phyloP scores from a whole-genome alignment of 2,797 vertebrate genomes.

The Margarornis squamiger region DNA sequence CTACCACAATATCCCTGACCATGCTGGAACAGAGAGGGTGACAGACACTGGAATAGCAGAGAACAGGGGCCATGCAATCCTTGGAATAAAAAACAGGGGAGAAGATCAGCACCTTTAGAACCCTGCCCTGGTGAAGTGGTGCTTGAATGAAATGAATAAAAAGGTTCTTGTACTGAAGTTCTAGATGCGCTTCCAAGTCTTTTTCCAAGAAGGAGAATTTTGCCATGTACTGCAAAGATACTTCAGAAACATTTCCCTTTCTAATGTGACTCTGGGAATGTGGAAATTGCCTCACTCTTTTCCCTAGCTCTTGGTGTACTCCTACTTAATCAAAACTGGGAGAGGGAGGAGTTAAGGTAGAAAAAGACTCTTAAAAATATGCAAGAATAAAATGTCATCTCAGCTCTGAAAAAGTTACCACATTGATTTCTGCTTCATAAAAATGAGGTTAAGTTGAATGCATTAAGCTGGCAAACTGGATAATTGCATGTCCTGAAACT shows the following conservation, averaged over 20 bases:
- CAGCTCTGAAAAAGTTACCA: slow-evolving; percentile 27
- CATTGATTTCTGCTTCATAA: slow-evolving; percentile 52
- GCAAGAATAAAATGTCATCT: slow-evolving; percentile 31
- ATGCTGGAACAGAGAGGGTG: background rate
- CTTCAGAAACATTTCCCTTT: slow-evolving; percentile 5
- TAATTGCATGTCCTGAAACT: slow-evolving; percentile 65
- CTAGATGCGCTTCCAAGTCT: background rate
- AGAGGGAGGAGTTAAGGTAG: background rate
- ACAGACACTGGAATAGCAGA: background rate
- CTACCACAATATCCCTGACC: background rate
- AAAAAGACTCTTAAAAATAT: slow-evolving; percentile 22
- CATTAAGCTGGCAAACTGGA: slow-evolving; percentile 67
- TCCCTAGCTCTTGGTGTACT: background rate
- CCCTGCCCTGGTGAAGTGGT: background rate
- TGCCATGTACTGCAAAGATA: background rate
- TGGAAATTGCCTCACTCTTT: background rate
- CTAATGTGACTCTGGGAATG: background rate
- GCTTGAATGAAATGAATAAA: background rate
- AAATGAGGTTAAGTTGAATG: slow-evolving; percentile 67
- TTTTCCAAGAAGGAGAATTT: background rate
- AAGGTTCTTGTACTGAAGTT: background rate
- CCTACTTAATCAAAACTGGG: background rate
- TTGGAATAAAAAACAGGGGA: background rate
- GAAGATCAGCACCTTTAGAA: background rate
- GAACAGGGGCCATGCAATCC: background rate